These are phyloP conservation scores for Aurelia sp. DNA, from an alignment of 30 jellyfish, hydroid and myxozoan genomes.

Conservation along the genomic window DNA sequence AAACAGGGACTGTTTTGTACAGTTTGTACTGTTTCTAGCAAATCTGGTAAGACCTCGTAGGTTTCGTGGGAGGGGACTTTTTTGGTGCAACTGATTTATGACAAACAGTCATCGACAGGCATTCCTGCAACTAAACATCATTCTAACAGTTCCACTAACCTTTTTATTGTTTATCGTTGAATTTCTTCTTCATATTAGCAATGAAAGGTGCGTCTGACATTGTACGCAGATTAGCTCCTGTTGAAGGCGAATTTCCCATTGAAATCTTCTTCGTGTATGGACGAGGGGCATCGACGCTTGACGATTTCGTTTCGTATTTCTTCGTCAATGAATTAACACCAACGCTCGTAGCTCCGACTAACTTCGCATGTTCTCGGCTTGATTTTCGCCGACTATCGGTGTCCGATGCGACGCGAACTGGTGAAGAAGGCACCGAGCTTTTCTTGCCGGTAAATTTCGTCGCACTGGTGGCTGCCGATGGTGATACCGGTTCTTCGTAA, in stretches of 20 bases:
- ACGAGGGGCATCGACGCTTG: constrained; percentile 49
- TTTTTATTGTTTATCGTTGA: constrained; percentile 4
- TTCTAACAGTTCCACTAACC: neutral
- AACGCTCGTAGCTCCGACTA: constrained; percentile 38
- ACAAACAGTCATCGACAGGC: too few species aligned
- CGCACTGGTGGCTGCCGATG: neutral
- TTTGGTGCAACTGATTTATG: too few species aligned
- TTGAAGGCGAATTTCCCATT: neutral
- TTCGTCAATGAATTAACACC: constrained; percentile 66
- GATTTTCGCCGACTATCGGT: neutral
- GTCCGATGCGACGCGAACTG: neutral
- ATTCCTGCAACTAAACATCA: neutral
- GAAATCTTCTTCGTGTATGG: constrained; percentile 23
- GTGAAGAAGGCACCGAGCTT: constrained; percentile 12
- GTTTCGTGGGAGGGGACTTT: too few species aligned
- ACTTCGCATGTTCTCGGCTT: constrained; percentile 11
- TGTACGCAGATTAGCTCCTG: constrained; percentile 1
- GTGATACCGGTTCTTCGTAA: constrained; percentile 31
- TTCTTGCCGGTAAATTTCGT: neutral
- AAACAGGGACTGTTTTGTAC: too few species aligned
- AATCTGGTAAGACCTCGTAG: too few species aligned
- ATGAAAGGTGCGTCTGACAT: constrained; percentile 25
- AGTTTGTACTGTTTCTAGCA: too few species aligned
- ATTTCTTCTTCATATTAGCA: constrained; percentile 56
- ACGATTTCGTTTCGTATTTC: constrained; percentile 44